Conservation (phyloP, 2,888 invertebrate species). For the Suillia variegata region DNA sequence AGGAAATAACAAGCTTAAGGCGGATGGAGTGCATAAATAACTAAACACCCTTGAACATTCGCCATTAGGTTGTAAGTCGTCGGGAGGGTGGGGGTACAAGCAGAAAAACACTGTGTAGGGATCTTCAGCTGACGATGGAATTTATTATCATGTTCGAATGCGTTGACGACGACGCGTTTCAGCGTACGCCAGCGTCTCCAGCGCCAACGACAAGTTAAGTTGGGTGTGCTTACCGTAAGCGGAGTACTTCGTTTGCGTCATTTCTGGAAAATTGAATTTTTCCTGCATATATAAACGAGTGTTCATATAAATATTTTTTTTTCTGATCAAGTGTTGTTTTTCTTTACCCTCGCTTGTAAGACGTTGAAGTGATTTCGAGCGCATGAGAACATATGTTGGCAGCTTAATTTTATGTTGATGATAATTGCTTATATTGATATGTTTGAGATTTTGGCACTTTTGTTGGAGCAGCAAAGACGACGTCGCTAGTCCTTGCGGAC, state of each 20-base stretch:
- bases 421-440: constrained; percentile 16
- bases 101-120: too few relatives aligned
- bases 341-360: not conserved
- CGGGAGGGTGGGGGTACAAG: too few relatives aligned
- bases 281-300: too few relatives aligned
- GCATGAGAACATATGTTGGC: constrained; percentile 10
- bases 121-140: not conserved
- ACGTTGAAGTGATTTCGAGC: not conserved
- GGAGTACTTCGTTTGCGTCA: not conserved
- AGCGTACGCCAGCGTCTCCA: not conserved
- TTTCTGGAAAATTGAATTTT: not conserved
- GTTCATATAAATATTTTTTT: too few relatives aligned
- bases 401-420: constrained; percentile 10
- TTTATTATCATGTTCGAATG: constrained; percentile 1
- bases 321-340: not conserved
- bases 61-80: not conserved
- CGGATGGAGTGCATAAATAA: not conserved
- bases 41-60: not conserved
- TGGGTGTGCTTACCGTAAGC: not conserved
- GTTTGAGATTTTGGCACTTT: not conserved
- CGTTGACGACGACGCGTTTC: constrained; percentile 1
- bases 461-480: too few relatives aligned
- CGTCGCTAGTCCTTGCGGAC: too few relatives aligned
- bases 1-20: not conserved
- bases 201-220: not conserved